A percentile compares a stretch with the other conserved stretches of the same genome.
phyloP scores from a whole-genome alignment of 2,797 vertebrate genomes.

The Poecile montanus region DNA sequence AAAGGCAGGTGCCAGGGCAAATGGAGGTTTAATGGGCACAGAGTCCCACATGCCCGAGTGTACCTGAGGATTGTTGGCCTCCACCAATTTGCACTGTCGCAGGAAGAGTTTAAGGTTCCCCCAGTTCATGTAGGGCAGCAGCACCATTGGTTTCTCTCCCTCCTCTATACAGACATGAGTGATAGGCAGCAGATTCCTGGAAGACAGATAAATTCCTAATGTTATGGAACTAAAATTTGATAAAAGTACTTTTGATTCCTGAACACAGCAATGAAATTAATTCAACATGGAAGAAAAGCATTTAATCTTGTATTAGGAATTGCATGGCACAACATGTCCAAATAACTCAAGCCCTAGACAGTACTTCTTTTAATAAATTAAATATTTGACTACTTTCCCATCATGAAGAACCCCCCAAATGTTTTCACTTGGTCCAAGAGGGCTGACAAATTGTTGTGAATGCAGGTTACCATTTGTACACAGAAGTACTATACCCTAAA shows the following conservation, averaged over 20 bases:
- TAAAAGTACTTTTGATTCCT: background rate
- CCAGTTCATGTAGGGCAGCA: slow-evolving; percentile 97
- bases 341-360: background rate
- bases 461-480: background rate
- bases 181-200: slow-evolving; percentile 95
- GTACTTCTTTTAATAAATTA: background rate
- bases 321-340: background rate
- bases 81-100: slow-evolving; percentile 96
- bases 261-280: background rate
- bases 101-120: slow-evolving; percentile 98
- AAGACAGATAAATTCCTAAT: background rate
- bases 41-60: background rate
- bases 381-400: background rate
- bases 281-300: background rate
- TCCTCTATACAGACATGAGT: slow-evolving; percentile 96
- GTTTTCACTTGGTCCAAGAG: background rate
- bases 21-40: background rate
- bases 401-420: background rate
- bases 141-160: slow-evolving; percentile 96
- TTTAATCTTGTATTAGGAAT: background rate
- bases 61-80: slow-evolving; percentile 99
- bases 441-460: background rate
- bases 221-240: background rate
- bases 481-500: background rate
- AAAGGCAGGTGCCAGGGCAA: background rate